Base-by-base conservation (phyloP, 2,797 vertebrate species). In the Lerista edwardsae region DNA sequence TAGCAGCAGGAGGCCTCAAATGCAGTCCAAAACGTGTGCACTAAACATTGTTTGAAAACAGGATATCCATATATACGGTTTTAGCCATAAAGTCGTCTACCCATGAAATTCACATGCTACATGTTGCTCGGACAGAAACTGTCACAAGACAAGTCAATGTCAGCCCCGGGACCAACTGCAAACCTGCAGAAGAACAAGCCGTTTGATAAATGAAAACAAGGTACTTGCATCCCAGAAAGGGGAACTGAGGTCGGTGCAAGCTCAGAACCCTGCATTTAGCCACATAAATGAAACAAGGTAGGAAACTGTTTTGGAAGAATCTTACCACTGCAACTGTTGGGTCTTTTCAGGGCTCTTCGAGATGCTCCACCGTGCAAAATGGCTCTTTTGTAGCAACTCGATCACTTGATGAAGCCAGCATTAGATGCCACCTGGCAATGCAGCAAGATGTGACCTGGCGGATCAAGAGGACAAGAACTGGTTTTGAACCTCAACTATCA, bases 291-390 rank as follows among this genome's bases (percentile, higher is more conserved):
- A 2, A 21, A 1, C 47, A 51, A n/a, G 59, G 36, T 68, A 55
- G 61, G 39, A 55, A 84, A 73, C 62, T 44, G 47, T 36, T 69
- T 84, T 23, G 34, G 57, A 5, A 0, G 0, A 4, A 6, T 41
- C 86, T 80, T 62, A 79, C 77, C 74, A 1, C 14, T 0, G 6
- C 11, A 2, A 1, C 0, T 6, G 1, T 47, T 11, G 61, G 67
- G 41, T 80, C 81, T 77, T 76, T 10, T 29, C 0, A 0, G 21
- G 0, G 1, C n/a, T 59, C 2, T 77, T 65, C 0, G 0, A 0
- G 11, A 29, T 39, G 55, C 47, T 57, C 55, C 0, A 0, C 17
- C 44, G 55, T 78, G 12, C n/a, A 61, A 31, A 72, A 51, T 55
- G 1, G 31, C 8, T 55, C 74, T 74, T 57, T 29, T 41, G 69